phyloP scores from a whole-genome alignment of 1,140 invertebrate species.

The Brachionus manjavacas region DNA sequence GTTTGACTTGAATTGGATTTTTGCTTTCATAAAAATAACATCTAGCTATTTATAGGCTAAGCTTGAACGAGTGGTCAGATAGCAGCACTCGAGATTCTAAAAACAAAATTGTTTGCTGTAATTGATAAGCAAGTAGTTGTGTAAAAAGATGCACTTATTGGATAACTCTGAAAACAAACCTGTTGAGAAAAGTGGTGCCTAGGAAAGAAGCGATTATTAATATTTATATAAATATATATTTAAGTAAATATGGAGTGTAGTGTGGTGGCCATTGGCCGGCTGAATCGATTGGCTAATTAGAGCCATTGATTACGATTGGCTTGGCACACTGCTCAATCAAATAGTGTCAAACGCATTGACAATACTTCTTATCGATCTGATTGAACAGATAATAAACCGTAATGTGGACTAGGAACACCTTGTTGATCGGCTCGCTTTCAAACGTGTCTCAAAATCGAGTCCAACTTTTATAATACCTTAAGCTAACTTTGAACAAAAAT shows the following conservation, averaged over 20 bases:
- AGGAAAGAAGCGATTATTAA: neutral
- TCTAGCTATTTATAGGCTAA: no score
- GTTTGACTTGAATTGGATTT: no score
- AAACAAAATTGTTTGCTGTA: neutral
- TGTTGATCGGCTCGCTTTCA: neutral
- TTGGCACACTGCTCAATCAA: neutral
- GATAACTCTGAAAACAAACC: neutral
- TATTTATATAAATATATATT: no score
- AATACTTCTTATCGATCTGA: neutral
- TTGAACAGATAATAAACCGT: neutral
- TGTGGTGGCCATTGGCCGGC: neutral
- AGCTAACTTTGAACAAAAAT: constrained; percentile 3
- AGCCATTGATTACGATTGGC: neutral
- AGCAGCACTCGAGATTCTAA: neutral
- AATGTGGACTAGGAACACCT: neutral
- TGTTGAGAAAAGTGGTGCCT: neutral
- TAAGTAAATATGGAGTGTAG: neutral
- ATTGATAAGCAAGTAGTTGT: neutral
- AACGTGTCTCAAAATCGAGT: neutral
- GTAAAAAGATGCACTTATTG: neutral
- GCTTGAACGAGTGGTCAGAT: no score
- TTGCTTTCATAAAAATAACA: no score
- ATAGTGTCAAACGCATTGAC: neutral
- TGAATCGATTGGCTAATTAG: neutral
- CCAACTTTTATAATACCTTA: constrained; percentile 5